Conservation (phyloP, 2,113 vertebrate species). For the Aix galericulata region DNA sequence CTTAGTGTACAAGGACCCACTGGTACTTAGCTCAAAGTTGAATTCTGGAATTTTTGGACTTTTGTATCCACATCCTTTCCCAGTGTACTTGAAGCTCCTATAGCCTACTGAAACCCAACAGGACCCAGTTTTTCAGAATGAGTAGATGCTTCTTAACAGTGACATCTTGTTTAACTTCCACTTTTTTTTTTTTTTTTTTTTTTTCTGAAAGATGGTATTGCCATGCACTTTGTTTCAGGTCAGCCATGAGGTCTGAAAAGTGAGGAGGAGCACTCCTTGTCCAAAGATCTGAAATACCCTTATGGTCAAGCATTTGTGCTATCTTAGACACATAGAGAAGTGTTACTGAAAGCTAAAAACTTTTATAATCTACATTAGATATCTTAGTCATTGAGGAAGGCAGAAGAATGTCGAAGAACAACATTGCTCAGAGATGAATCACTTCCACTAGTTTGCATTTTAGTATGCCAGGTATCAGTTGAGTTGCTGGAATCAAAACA, state of each 20-base stretch:
- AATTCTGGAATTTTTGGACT: neutral
- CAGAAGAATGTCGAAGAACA: neutral
- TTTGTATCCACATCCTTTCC: neutral
- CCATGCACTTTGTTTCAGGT: neutral
- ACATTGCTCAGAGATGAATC: neutral
- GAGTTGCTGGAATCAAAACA: neutral
- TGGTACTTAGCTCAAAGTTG: neutral
- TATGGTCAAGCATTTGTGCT: neutral
- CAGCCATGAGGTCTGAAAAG: neutral
- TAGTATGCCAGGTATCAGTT: neutral
- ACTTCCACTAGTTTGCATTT: neutral
- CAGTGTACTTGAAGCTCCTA: neutral
- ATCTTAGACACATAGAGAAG: neutral
- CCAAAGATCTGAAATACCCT: neutral
- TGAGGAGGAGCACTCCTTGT: neutral
- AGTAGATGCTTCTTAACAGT: neutral
- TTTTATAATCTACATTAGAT: neutral
- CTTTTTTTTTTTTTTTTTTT: neutral
- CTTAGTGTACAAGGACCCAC: fast-evolving
- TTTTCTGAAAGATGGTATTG: neutral
- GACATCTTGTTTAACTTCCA: neutral
- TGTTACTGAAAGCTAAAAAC: neutral
- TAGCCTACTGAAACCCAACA: neutral
- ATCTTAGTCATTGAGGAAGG: neutral
- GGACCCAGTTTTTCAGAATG: neutral